phyloP scores from a whole-genome alignment of 2,797 vertebrate species.

The Falco concolor region DNA sequence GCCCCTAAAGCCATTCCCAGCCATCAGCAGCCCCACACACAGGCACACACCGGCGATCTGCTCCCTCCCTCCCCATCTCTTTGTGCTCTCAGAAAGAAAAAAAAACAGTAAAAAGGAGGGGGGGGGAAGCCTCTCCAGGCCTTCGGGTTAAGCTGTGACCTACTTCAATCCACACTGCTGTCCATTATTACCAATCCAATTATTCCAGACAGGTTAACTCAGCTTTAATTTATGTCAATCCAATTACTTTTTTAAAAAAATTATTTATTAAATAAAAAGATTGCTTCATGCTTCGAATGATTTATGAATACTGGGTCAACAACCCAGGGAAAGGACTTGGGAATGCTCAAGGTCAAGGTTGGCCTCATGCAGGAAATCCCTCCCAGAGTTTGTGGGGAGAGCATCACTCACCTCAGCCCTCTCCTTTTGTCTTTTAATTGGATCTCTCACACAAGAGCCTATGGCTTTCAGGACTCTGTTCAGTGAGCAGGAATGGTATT shows the following conservation, averaged over 20 bases:
- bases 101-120: fast-evolving
- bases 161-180: slow-evolving; percentile 54
- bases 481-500: slow-evolving; percentile 13
- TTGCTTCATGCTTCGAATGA: slow-evolving; percentile 19
- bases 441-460: slow-evolving; percentile 21
- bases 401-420: background rate
- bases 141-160: slow-evolving; percentile 61
- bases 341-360: slow-evolving; percentile 44
- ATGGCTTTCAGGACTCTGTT: slow-evolving; percentile 13
- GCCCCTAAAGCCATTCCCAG: background rate
- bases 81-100: background rate
- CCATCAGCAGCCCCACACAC: background rate
- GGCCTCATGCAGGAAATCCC: background rate
- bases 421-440: slow-evolving; percentile 7
- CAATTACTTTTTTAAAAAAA: slow-evolving; percentile 16
- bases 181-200: slow-evolving; percentile 66
- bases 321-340: slow-evolving; percentile 23
- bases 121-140: background rate
- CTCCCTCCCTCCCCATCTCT: background rate
- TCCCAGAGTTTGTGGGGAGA: background rate
- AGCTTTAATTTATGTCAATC: slow-evolving; percentile 65
- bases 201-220: slow-evolving; percentile 67
- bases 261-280: slow-evolving; percentile 38
- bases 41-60: background rate
- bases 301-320: slow-evolving; percentile 40